Conservation (phyloP, 1,140 invertebrate genomes). For the Drosophila lini region DNA sequence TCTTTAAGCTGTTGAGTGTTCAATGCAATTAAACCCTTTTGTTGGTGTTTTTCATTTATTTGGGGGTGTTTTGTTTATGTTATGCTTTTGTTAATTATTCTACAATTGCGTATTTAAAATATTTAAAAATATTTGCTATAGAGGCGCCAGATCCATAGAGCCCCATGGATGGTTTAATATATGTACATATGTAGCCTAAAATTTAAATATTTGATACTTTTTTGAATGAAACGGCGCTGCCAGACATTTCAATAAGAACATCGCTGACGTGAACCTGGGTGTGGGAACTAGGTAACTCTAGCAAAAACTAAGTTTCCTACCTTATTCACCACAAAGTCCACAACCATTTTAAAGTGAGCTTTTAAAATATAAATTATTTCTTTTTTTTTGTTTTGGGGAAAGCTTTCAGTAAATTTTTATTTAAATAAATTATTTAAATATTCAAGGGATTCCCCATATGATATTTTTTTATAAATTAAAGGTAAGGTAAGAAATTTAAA, state of each 20-base stretch:
- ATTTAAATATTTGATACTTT: not conserved
- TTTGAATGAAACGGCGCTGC: not conserved
- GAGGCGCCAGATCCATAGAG: not conserved
- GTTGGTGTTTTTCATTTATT: slow-evolving; percentile 3
- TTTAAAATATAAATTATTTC: too few species aligned
- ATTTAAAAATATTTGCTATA: not conserved
- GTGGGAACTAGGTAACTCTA: too few species aligned
- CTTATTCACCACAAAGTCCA: not conserved
- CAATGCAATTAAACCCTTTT: slow-evolving; percentile 64
- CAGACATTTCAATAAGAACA: not conserved
- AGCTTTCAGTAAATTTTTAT: too few species aligned
- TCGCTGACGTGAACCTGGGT: too few species aligned
- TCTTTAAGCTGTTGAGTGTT: slow-evolving; percentile 82
- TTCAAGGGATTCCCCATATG: too few species aligned
- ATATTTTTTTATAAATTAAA: too few species aligned
- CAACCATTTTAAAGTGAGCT: too few species aligned
- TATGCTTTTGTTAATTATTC: not conserved
- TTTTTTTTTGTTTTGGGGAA: too few species aligned
- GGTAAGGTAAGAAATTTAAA: too few species aligned
- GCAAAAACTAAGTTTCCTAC: too few species aligned
- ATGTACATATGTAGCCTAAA: not conserved
- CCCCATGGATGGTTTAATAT: not conserved
- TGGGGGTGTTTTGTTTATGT: not conserved
- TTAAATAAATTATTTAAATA: too few species aligned
- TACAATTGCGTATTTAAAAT: not conserved